phyloP scores from a whole-genome alignment of 1,140 invertebrate genomes.

The Holotrichia oblita region DNA sequence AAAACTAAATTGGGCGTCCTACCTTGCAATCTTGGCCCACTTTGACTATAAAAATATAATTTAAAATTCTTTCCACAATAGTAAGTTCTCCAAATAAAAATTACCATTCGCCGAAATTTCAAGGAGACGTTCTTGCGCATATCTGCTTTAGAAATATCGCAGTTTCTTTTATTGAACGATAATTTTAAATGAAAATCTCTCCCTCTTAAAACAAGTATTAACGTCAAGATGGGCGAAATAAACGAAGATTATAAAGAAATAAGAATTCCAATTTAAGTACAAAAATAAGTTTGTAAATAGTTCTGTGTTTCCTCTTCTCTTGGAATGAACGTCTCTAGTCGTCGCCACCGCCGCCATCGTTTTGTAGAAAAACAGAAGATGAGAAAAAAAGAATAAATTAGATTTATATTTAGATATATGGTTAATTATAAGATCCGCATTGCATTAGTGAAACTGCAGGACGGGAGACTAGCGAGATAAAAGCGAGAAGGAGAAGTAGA shows the following conservation, averaged over 20 bases:
- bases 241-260: conserved; percentile 39
- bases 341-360: conserved; percentile 11
- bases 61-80: neutral
- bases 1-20: too few relatives aligned
- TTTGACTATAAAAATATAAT: too few relatives aligned
- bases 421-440: conserved; percentile 41
- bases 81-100: neutral
- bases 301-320: conserved; percentile 33
- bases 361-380: conserved; percentile 32
- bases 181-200: conserved; percentile 30
- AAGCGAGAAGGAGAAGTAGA: neutral
- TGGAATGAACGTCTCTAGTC: neutral
- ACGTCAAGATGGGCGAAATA: conserved; percentile 37
- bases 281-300: conserved; percentile 40
- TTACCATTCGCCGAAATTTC: neutral
- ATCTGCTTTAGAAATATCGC: neutral
- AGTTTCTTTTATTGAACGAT: conserved; percentile 24
- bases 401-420: conserved; percentile 41
- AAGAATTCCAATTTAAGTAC: conserved; percentile 37
- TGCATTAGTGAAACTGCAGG: conserved; percentile 40
- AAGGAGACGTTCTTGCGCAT: neutral
- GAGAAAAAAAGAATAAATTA: conserved; percentile 39
- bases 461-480: conserved; percentile 22
- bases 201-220: conserved; percentile 32
- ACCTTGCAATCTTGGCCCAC: too few relatives aligned